Conservation (phyloP, 2,113 vertebrate genomes). For the Emydura subglobosa region DNA sequence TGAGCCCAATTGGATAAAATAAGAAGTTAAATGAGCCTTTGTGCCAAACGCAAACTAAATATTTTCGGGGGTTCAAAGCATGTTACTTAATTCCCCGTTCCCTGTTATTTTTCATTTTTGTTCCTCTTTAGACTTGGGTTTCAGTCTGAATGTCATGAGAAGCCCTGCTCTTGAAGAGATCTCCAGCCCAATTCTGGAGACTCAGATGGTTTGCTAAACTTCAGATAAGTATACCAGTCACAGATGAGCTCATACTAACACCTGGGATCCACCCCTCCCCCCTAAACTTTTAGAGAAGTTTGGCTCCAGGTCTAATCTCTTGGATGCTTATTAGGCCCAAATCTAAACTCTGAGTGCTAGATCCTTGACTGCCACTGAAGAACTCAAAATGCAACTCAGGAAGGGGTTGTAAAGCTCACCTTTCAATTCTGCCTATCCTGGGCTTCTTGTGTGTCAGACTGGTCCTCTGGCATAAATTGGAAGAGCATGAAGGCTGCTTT, state of each 20-base stretch:
- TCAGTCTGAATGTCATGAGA: background rate
- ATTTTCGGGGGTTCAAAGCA: background rate
- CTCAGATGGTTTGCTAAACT: background rate
- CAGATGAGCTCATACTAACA: background rate
- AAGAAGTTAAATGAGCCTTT: background rate
- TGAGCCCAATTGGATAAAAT: background rate
- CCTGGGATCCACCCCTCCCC: background rate
- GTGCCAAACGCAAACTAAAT: background rate
- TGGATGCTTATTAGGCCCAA: background rate
- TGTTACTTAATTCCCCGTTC: background rate
- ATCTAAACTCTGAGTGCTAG: background rate
- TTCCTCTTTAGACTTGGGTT: fast-evolving
- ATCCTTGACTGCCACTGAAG: background rate
- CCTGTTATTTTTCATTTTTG: background rate
- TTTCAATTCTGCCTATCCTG: background rate
- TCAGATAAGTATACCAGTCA: background rate
- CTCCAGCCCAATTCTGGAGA: background rate
- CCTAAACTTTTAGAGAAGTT: background rate
- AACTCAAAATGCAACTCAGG: background rate
- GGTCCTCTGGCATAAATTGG: background rate
- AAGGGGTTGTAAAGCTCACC: background rate
- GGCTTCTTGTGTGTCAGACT: background rate
- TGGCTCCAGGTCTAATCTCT: background rate
- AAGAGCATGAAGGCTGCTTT: background rate
- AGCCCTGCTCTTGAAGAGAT: background rate